Conservation (phyloP, 1,140 invertebrate species). For the Phymorhynchus buccinoides region DNA sequence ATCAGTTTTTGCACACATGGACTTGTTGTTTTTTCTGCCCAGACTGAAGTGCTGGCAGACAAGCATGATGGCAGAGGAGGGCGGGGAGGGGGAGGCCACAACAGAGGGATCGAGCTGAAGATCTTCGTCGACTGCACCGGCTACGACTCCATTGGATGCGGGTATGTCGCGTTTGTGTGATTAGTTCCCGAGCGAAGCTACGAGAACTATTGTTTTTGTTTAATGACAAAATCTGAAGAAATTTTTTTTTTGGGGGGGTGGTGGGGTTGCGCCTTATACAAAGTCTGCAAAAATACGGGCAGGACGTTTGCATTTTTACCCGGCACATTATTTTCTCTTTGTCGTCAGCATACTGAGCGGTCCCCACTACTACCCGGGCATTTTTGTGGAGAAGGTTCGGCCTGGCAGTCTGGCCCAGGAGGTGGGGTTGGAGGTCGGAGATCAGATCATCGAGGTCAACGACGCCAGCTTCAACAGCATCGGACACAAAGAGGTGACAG, state of each 20-base stretch:
- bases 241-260: no score
- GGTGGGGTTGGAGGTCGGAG: constrained; percentile 89
- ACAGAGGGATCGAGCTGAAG: constrained; percentile 58
- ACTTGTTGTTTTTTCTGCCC: background rate
- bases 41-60: constrained; percentile 32
- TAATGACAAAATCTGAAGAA: background rate
- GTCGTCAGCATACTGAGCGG: constrained; percentile 80
- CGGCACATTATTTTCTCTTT: background rate
- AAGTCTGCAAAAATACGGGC: background rate
- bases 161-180: constrained; percentile 74
- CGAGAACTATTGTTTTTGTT: no score
- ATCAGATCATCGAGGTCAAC: constrained; percentile 93
- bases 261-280: no score
- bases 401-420: constrained; percentile 89
- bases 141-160: constrained; percentile 71
- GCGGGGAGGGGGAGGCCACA: constrained; percentile 24
- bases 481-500: constrained; percentile 83
- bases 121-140: constrained; percentile 71
- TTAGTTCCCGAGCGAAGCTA: no score
- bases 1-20: no score
- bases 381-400: constrained; percentile 92
- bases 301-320: background rate
- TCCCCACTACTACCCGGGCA: constrained; percentile 87
- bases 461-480: constrained; percentile 78
- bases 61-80: background rate